Conservation (phyloP, 2,113 vertebrate genomes). For the Mugil cephalus region DNA sequence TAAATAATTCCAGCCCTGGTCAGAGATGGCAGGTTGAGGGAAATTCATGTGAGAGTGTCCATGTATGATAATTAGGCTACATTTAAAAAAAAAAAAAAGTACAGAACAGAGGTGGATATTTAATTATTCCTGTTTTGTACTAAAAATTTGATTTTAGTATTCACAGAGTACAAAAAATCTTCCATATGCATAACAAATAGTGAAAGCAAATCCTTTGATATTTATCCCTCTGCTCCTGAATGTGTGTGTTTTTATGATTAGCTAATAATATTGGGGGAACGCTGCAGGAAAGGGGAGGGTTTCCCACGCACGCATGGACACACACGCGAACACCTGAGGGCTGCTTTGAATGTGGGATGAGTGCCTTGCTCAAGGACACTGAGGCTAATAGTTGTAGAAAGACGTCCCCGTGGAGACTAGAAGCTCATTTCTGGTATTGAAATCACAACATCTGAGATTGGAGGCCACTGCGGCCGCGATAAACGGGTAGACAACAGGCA, state of each 20-base stretch:
- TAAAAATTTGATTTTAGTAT: constrained; percentile 48
- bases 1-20: constrained; percentile 66
- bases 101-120: constrained; percentile 33
- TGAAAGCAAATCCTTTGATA: constrained; percentile 30
- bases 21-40: constrained; percentile 46
- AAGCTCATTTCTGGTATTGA: constrained; percentile 46
- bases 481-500: constrained; percentile 68
- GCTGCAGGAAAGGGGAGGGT: not conserved
- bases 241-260: constrained; percentile 43
- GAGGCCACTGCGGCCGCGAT: constrained; percentile 56
- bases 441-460: constrained; percentile 47
- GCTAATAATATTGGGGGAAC: constrained; percentile 23
- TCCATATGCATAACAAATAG: constrained; percentile 21
- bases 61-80: constrained; percentile 56
- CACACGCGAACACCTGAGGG: constrained; percentile 28
- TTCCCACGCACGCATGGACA: not conserved
- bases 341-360: constrained; percentile 1
- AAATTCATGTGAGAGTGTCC: constrained; percentile 33
- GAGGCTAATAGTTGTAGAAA: not conserved
- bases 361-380: constrained; percentile 75
- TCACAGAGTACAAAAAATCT: constrained; percentile 12
- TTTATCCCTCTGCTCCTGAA: not conserved
- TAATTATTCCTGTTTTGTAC: constrained; percentile 45
- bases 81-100: constrained; percentile 32
- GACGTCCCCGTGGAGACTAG: constrained; percentile 30